These are phyloP conservation scores for Otolemur crassicaudatus DNA, from an alignment of 2,797 vertebrate species.

Conservation along the genomic window DNA sequence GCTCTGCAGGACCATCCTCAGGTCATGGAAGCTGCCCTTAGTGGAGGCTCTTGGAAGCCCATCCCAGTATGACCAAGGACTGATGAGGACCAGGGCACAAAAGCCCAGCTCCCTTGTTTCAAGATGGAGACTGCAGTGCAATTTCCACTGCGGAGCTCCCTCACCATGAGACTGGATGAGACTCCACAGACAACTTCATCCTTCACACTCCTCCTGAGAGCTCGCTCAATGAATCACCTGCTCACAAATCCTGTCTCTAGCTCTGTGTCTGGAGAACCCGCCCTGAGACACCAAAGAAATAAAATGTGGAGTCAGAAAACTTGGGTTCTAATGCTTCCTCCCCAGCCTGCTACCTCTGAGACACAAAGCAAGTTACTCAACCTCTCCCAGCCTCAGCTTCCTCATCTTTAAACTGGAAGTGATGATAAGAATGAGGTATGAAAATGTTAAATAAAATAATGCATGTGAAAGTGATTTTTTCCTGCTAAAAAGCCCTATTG, in stretches of 20 bases:
- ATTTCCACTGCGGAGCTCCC: no score
- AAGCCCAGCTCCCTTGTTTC: not conserved
- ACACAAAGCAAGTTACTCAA: not conserved
- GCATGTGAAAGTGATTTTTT: not conserved
- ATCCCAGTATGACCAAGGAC: not conserved
- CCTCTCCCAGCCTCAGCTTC: not conserved
- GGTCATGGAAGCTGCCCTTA: not conserved
- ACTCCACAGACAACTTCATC: no score
- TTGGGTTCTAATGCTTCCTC: not conserved
- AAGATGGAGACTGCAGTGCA: not conserved
- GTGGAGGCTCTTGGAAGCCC: not conserved
- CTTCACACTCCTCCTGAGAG: not conserved
- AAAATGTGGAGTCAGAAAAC: not conserved
- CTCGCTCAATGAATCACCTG: fast-evolving
- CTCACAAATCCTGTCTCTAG: not conserved
- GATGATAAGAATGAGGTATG: not conserved
- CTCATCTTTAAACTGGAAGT: not conserved
- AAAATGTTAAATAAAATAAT: not conserved
- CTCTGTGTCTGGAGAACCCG: not conserved
- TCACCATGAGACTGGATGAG: not conserved
- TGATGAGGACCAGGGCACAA: not conserved
- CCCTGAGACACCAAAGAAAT: not conserved
- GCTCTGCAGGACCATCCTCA: not conserved
- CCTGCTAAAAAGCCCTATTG: not conserved
- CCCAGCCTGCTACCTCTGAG: not conserved